Base-by-base conservation (phyloP, 1,140 invertebrate species). In the Oreohelix idahoensis region DNA sequence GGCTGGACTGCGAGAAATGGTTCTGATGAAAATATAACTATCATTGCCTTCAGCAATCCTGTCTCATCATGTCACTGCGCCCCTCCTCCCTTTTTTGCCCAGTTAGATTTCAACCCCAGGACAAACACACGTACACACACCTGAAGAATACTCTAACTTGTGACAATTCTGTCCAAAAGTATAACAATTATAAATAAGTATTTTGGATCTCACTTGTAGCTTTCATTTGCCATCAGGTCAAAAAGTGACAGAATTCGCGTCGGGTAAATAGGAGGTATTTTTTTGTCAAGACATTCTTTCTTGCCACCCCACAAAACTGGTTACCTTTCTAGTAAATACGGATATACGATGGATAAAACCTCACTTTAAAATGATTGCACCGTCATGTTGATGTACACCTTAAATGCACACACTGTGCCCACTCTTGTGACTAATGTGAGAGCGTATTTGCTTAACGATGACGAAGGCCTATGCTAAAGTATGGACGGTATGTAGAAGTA, bases 391-490 rank as follows among this genome's bases (percentile, higher is more conserved):
- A n/a, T 66, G 63, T 66, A 66, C 63, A 66, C 63, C 63, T 66
- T 29, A 66, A 66, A 66, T 66, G 63, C 29, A 66, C 63, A 66
- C 63, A 66, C 5, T 66, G 23, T 66, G 63, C 63, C 63, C 63
- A 66, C 29, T 66, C 29, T 66, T 35, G n/a, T 35, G 63, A 11
- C 63, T 66, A 66, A 66, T 32, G 63, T 66, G 29, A 66, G n/a
- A 66, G 29, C 5, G 29, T 66, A 66, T 66, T 66, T 66, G 63
- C 63, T 66, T 66, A 32, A 66, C 63, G n/a, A 66, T 66, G 63
- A 32, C 63, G 63, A 32, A 66, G 63, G 51, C 8, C 29, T 66
- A 13, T 35, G n/a, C 13, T 5, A 66, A 66, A 2, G n/a, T 32
- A 35, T 66, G 29, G n/a, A n/a, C n/a, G 63, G n/a, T 32, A 32